Evolutionary conservation across 2,888 invertebrate species (phyloP), one percentile per base, ranked within the genome.

Genomic region (Drosophila atroscutellata): DNA sequence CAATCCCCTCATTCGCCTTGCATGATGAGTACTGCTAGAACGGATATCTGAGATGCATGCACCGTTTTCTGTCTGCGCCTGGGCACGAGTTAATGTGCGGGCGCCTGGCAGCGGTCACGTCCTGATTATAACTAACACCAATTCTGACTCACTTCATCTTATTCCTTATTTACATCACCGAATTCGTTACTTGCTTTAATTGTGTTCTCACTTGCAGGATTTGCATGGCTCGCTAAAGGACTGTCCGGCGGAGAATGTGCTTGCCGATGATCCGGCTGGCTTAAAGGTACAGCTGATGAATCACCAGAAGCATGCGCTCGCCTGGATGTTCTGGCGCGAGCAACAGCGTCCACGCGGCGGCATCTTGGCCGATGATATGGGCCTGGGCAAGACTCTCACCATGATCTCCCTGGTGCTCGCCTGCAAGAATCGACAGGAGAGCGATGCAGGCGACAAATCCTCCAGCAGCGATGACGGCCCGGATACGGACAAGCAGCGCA

Each of bases 321-420:
- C 96, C 15, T 99, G 99, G 98, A 94, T 99, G 86, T 89, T 94
- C 26, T 99, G 98, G 98, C 93, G 99, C 26, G 99, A 99, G 93
- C 94, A 94, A n/a, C 97, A 98, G 92, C 95, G 95, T 59, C 97
- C 97, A 0, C 93, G 95, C 39, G 98, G 98, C 1, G 99, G 99
- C 18, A 97, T 99, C 80, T 94, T 99, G 57, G 97, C 97, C 95
- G 94, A 92, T 86, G 93, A 93, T 61, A 93, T 93, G 93, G 93
- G 93, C 2, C 79, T 93, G 26, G 93, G 93, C 15, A 98, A 98
- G 93, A 98, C 98, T 0, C 93, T 97, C 34, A 96, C 97, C 0
- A 96, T 97, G 96, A 96, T 97, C 78, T 94, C 97, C 0, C 92
- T 97, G 58, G 94, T 97, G 6, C 91, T 96, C 36, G 94, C 94